These are phyloP conservation scores for Pyrrhia umbra DNA, from an alignment of 2,888 invertebrate species.

Conservation along the genomic window DNA sequence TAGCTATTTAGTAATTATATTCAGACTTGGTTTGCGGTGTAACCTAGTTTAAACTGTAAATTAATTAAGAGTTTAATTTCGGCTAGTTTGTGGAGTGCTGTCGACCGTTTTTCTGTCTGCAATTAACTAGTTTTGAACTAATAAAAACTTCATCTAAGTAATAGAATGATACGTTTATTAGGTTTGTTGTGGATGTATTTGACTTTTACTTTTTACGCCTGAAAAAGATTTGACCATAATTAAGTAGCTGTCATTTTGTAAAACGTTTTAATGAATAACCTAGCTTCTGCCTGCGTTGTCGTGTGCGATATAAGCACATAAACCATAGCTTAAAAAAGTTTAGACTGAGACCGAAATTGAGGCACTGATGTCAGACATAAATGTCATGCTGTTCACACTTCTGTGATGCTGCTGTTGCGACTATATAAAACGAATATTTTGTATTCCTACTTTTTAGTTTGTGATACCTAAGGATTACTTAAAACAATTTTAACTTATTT, in stretches of 20 bases:
- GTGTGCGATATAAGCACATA: too few relatives aligned
- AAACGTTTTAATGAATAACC: not conserved
- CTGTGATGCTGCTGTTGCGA: too few relatives aligned
- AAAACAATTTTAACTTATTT: not conserved
- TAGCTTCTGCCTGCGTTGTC: not conserved
- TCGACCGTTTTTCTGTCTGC: constrained; percentile 30
- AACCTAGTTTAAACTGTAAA: constrained; percentile 49
- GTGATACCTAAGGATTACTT: too few relatives aligned
- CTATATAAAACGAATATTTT: too few relatives aligned
- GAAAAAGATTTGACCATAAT: not conserved
- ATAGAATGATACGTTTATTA: constrained; percentile 1
- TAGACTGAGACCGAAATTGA: too few relatives aligned
- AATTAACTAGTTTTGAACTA: constrained; percentile 27
- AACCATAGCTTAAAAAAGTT: too few relatives aligned
- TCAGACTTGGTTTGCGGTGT: constrained; percentile 26
- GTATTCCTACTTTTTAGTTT: too few relatives aligned
- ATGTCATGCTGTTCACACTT: too few relatives aligned
- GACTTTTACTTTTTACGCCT: not conserved
- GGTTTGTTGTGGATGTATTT: not conserved
- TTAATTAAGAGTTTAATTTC: constrained; percentile 54
- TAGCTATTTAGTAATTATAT: constrained; percentile 33
- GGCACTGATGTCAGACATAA: too few relatives aligned
- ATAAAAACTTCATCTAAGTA: constrained; percentile 10
- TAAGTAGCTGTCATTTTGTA: not conserved
- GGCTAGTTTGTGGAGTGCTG: constrained; percentile 36